Evolutionary conservation across 1,140 invertebrate genomes (phyloP).

Genomic region (Drosophila mauritiana): DNA sequence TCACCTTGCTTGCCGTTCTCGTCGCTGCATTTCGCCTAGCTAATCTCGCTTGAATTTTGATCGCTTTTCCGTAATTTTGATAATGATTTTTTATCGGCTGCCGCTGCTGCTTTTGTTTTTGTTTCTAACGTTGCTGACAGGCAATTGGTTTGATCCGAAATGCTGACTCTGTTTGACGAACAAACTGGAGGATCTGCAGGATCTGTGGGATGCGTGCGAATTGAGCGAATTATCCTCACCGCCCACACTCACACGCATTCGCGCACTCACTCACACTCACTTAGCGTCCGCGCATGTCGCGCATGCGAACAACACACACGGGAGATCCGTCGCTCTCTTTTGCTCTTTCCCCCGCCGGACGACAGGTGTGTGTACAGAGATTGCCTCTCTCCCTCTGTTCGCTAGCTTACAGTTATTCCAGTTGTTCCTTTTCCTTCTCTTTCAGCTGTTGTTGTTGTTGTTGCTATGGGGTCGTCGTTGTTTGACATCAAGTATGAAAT

Average conservation of each 20-base stretch:
- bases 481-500: conserved; percentile 68
- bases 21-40: conserved; percentile 65
- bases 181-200: conserved; percentile 16
- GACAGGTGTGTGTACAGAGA: conserved; percentile 24
- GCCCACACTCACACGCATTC: conserved; percentile 23
- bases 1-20: conserved; percentile 77
- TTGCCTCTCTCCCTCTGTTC: conserved; percentile 9
- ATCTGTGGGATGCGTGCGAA: conserved; percentile 32
- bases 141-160: conserved; percentile 51
- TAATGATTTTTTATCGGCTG: conserved; percentile 43
- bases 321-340: conserved; percentile 12
- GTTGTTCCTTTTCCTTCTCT: conserved; percentile 33
- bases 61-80: conserved; percentile 68
- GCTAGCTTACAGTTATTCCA: conserved; percentile 52
- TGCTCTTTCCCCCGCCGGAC: conserved; percentile 10
- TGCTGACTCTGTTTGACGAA: conserved; percentile 13
- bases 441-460: conserved; percentile 25
- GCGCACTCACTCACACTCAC: conserved; percentile 47
- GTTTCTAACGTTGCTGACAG: background rate
- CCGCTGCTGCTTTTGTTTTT: conserved; percentile 21
- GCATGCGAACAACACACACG: conserved; percentile 67
- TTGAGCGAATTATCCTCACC: conserved; percentile 33
- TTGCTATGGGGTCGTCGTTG: conserved; percentile 33
- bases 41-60: conserved; percentile 61
- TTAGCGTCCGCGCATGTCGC: conserved; percentile 65